A percentile compares a stretch with the other conserved stretches of the same genome.
phyloP scores from a whole-genome alignment of 2,113 vertebrate genomes.

The Melospiza melodia region DNA sequence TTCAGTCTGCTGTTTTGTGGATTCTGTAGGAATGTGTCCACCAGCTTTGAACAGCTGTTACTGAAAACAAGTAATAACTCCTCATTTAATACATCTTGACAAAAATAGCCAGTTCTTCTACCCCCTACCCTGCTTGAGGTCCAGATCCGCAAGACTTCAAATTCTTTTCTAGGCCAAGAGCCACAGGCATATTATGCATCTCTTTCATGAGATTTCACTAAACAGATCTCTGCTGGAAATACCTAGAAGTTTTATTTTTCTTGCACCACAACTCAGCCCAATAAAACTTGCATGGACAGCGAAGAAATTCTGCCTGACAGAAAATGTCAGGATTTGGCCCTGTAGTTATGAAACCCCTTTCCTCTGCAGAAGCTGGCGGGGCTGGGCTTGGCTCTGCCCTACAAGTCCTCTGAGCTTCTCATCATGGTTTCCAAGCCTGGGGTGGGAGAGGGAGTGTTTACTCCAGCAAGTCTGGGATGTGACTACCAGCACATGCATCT shows the following conservation, averaged over 20 bases:
- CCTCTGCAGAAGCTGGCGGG: neutral
- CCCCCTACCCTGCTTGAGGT: neutral
- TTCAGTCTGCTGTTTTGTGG: neutral
- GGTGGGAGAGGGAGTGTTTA: neutral
- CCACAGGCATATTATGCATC: neutral
- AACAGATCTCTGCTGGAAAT: constrained; percentile 10
- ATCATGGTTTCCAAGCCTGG: neutral
- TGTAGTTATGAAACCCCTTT: neutral
- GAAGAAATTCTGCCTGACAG: neutral
- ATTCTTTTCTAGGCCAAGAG: neutral
- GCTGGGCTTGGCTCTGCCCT: neutral
- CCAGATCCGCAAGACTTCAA: neutral
- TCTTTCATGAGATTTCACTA: constrained; percentile 24
- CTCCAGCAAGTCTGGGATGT: neutral
- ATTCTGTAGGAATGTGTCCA: neutral
- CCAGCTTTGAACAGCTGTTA: constrained; percentile 37
- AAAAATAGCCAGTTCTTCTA: neutral
- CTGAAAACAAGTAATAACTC: neutral
- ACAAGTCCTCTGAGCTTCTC: neutral
- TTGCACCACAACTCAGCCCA: neutral
- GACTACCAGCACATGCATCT: neutral
- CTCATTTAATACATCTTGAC: neutral
- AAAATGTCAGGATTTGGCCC: neutral
- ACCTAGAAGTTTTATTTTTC: neutral
- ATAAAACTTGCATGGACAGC: neutral